Evolutionary conservation across 2,797 vertebrate genomes (phyloP).

Genomic region (Orientallactaga sibirica): DNA sequence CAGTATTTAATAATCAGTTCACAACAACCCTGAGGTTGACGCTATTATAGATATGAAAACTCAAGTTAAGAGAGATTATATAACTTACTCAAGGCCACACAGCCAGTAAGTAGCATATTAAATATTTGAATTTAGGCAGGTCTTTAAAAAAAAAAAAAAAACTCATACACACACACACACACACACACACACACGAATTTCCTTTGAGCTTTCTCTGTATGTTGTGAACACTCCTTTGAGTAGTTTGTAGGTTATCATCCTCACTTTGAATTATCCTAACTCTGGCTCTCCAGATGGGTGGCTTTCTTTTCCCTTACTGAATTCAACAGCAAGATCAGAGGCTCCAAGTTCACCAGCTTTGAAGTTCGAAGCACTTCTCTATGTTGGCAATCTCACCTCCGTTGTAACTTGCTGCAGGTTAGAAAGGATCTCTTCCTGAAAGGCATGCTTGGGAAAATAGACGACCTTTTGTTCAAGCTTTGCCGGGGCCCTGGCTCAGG

Average conservation of each 20-base stretch:
- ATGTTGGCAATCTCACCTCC: constrained; percentile 30
- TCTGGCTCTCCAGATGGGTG: not conserved
- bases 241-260: not conserved
- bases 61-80: not conserved
- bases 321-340: not conserved
- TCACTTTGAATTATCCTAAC: not conserved
- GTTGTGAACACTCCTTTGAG: not conserved
- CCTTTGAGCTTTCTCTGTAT: not conserved
- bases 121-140: not conserved
- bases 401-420: constrained; percentile 55
- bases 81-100: not conserved
- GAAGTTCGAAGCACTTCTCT: constrained; percentile 50
- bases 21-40: not conserved
- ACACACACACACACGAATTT: not conserved
- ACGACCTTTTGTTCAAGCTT: constrained; percentile 40
- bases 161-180: too few species aligned
- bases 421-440: constrained; percentile 67
- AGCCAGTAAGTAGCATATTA: not conserved
- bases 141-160: not conserved
- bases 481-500: not conserved
- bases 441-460: constrained; percentile 49
- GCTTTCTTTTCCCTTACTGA: constrained; percentile 8
- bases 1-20: not conserved
- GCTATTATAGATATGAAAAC: not conserved
- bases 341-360: not conserved